Evolutionary conservation across 2,113 vertebrate genomes (phyloP), one percentile per base, ranked within the genome.

Genomic region (Silurus meridionalis): DNA sequence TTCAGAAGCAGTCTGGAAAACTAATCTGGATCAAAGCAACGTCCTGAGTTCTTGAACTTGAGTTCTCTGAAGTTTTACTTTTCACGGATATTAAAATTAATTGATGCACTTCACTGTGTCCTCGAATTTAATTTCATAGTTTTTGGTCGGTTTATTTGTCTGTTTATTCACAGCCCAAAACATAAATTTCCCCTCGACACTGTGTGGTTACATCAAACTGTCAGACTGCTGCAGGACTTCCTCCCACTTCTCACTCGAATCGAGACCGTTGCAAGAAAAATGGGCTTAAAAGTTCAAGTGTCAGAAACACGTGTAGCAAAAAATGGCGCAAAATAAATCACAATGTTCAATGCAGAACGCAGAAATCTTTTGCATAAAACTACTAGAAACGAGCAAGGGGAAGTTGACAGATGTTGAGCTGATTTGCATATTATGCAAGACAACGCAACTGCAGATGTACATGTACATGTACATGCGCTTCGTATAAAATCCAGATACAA

Each of bases 381-480:
- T 13, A 75, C 21, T 2, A 52, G 19, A 74, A 74, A 75, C 50
- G 1, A 77, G 21, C 5, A 52, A 53, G 21, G 25, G 74, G 74
- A 77, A 77, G 74, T 77, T 77, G 74, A 53, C 74, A 53, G 74
- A 53, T 13, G 11, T 6, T 53, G 50, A 77, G 50, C 50, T 14
- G 21, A 77, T 77, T 77, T 53, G 74, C 74, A 53, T 77, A 53
- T 77, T 77, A 77, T 8, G 74, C 74, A 77, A 77, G 3, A 25
- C 23, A 53, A 48, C 52, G 74, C 50, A 77, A 77, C 6, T 25
- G 21, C 21, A 52, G 74, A 50, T 53, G 50, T 53, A 25, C 74
- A 77, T n/a, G 50, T 53, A 25, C 74, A 77, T n/a, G 21, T 53
- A n/a, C 50, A 25, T 25, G 74, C 8, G 23, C 21, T 53, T 14